Conservation (phyloP, 2,113 vertebrate genomes). For the Nannobrachium achirus region DNA sequence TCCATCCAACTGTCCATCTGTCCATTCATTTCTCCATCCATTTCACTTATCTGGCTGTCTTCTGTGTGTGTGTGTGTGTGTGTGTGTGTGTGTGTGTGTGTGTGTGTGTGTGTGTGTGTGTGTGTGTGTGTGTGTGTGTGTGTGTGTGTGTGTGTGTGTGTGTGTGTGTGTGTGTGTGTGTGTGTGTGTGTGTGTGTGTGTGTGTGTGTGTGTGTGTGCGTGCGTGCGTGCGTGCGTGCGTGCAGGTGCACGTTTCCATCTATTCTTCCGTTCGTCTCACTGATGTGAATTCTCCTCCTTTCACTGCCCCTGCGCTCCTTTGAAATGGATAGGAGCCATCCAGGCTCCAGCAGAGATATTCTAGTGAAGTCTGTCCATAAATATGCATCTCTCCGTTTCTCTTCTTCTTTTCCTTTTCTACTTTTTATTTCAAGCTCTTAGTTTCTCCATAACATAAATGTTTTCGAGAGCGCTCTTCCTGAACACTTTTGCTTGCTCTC, state of each 20-base stretch:
- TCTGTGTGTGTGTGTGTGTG: background rate
- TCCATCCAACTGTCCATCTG: no score
- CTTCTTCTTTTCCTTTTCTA: no score
- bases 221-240: background rate
- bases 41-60: background rate
- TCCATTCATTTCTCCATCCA: background rate
- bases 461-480: no score
- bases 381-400: no score
- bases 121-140: background rate
- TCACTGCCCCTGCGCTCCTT: no score
- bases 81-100: background rate
- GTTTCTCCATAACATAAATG: no score
- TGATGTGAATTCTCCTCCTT: background rate
- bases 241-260: background rate
- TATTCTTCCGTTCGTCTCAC: no score
- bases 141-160: background rate
- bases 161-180: background rate
- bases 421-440: no score
- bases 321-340: no score
- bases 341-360: no score
- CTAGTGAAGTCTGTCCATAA: no score
- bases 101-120: background rate
- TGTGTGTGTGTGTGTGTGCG: background rate
- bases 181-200: background rate
- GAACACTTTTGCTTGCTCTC: no score